These are phyloP conservation scores for Cordylochernes scorpioides DNA, from an alignment of 2,888 invertebrate species.

Conservation along the genomic window DNA sequence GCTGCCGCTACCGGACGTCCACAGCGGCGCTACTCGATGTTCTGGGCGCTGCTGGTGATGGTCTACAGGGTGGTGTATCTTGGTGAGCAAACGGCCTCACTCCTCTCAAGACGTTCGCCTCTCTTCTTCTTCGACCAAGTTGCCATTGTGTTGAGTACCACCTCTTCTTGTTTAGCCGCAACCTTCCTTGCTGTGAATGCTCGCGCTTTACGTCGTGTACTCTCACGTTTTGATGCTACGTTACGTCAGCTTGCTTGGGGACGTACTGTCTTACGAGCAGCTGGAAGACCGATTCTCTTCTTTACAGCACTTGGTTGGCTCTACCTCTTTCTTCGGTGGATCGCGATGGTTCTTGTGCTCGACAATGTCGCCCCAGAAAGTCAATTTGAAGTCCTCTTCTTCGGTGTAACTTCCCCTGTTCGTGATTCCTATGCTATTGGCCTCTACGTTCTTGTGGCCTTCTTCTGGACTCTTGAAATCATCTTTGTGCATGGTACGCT, in stretches of 20 bases:
- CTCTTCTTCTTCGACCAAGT: conserved; percentile 7
- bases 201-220: conserved; percentile 4
- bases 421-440: conserved; percentile 2
- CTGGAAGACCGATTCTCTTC: conserved; percentile 4
- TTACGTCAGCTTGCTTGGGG: conserved; percentile 6
- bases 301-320: conserved; percentile 8
- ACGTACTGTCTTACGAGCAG: conserved; percentile 3
- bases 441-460: conserved; percentile 9
- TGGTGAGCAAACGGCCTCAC: conserved; percentile 6
- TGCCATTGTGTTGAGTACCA: conserved; percentile 8
- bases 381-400: conserved; percentile 8
- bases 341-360: conserved; percentile 6
- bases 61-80: conserved; percentile 6
- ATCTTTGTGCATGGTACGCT: conserved; percentile 12
- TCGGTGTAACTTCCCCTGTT: conserved; percentile 4
- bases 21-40: neutral
- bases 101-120: conserved; percentile 7
- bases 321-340: conserved; percentile 4
- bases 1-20: conserved; percentile 4
- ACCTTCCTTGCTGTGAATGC: conserved; percentile 3
- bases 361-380: conserved; percentile 8
- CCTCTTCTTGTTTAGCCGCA: conserved; percentile 5
- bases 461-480: conserved; percentile 7
- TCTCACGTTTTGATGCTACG: conserved; percentile 6
- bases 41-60: conserved; percentile 4